Conservation (phyloP, 2,113 vertebrate species). For the Ammodytes dubius region DNA sequence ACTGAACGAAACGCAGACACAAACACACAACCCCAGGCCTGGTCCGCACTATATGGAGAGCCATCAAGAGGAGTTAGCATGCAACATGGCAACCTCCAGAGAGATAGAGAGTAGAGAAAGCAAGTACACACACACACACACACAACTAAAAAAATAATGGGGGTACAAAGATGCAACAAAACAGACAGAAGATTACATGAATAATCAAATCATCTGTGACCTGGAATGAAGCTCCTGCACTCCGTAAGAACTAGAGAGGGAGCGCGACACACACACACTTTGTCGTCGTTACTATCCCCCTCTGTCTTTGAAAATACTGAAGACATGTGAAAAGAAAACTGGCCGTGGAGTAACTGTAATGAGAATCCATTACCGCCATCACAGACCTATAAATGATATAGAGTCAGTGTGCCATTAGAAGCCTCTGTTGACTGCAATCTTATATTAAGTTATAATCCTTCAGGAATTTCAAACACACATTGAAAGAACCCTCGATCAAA, state of each 20-base stretch:
- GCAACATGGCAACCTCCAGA: background rate
- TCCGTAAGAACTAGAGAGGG: conserved; percentile 15
- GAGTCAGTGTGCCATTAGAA: background rate
- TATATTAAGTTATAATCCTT: background rate
- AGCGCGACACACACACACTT: background rate
- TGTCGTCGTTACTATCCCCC: background rate
- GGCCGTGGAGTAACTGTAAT: background rate
- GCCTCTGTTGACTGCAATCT: background rate
- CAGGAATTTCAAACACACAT: background rate
- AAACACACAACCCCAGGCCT: conserved; percentile 48
- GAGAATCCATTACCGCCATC: conserved; percentile 10
- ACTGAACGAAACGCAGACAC: conserved; percentile 49
- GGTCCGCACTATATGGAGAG: conserved; percentile 29
- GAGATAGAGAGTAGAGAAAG: background rate
- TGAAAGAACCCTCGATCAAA: conserved; percentile 22
- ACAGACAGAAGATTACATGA: conserved; percentile 32
- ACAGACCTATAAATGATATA: conserved; percentile 7
- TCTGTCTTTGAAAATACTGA: conserved; percentile 17
- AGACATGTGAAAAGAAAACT: conserved; percentile 1
- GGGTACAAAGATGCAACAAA: conserved; percentile 26
- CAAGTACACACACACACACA: no score
- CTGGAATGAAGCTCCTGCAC: conserved; percentile 33
- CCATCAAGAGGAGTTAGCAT: conserved; percentile 27
- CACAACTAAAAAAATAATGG: background rate
- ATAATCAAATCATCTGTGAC: conserved; percentile 33